Evolutionary conservation across 2,113 vertebrate genomes (phyloP).

Genomic region (Tamias sibiricus): DNA sequence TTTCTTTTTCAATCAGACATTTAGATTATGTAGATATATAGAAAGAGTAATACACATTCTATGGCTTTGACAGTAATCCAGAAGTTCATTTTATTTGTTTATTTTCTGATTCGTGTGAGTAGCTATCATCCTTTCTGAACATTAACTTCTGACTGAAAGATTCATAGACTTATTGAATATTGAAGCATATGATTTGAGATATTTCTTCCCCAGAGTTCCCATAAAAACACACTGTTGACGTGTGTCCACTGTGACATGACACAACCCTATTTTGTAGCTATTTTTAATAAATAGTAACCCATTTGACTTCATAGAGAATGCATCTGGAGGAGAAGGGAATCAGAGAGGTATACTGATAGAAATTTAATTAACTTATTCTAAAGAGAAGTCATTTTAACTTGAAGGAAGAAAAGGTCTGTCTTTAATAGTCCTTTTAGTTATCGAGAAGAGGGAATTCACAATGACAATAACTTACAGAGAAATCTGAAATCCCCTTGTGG

Average conservation of each 20-base stretch:
- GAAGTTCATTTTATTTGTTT: slow-evolving; percentile 43
- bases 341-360: not conserved
- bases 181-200: slow-evolving; percentile 53
- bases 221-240: slow-evolving; percentile 58
- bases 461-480: not conserved
- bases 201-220: slow-evolving; percentile 66
- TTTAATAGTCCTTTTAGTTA: not conserved
- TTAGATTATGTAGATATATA: not conserved
- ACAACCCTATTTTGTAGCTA: slow-evolving; percentile 32
- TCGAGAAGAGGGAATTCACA: slow-evolving; percentile 2
- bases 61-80: not conserved
- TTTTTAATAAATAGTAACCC: slow-evolving; percentile 76
- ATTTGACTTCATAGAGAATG: slow-evolving; percentile 42
- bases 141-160: slow-evolving; percentile 51
- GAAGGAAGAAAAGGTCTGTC: slow-evolving; percentile 36
- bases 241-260: slow-evolving; percentile 62
- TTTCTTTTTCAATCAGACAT: not conserved
- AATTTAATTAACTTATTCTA: slow-evolving; percentile 66
- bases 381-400: slow-evolving; percentile 54
- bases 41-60: not conserved
- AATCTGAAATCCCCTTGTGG: not conserved
- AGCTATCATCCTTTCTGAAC: not conserved
- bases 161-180: slow-evolving; percentile 57
- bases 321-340: not conserved
- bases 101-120: slow-evolving; percentile 36